Conservation (phyloP, 2,888 invertebrate genomes). For the Lucinisca nassula region DNA sequence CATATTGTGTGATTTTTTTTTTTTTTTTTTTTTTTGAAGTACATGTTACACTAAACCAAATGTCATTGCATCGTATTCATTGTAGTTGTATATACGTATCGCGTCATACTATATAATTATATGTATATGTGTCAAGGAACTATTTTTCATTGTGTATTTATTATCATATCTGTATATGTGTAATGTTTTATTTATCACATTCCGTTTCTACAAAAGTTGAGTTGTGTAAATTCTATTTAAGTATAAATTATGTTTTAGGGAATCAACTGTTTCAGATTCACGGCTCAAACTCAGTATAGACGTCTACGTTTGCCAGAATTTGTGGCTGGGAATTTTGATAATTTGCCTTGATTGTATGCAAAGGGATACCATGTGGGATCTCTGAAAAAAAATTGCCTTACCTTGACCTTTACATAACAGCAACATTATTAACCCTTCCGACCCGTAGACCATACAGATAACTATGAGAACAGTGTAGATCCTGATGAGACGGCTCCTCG, state of each 20-base stretch:
- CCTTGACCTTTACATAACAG: too few species aligned
- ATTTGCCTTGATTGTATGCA: too few species aligned
- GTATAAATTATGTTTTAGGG: constrained; percentile 26
- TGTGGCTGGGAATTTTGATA: too few species aligned
- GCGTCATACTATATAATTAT: not conserved
- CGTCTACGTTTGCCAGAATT: too few species aligned
- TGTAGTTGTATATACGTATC: not conserved
- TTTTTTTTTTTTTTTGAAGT: too few species aligned
- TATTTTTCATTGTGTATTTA: constrained; percentile 30
- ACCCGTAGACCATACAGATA: too few species aligned
- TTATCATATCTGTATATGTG: constrained; percentile 50
- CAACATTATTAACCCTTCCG: too few species aligned
- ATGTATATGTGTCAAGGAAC: constrained; percentile 9
- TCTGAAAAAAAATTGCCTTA: too few species aligned
- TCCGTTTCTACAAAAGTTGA: constrained; percentile 69
- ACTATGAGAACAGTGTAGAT: too few species aligned
- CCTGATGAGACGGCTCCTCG: too few species aligned
- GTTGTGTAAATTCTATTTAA: constrained; percentile 68
- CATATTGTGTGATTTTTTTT: constrained; percentile 5
- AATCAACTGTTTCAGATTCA: constrained; percentile 16
- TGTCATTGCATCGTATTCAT: not conserved
- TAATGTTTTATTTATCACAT: constrained; percentile 69
- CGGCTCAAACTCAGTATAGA: constrained; percentile 16
- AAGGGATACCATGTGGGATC: too few species aligned
- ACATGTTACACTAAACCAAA: not conserved